Percentiles rank a stretch among this genome's conserved stretches.
Evolutionary conservation across 2,113 vertebrate species (phyloP).

Genomic region (Upupa epops): DNA sequence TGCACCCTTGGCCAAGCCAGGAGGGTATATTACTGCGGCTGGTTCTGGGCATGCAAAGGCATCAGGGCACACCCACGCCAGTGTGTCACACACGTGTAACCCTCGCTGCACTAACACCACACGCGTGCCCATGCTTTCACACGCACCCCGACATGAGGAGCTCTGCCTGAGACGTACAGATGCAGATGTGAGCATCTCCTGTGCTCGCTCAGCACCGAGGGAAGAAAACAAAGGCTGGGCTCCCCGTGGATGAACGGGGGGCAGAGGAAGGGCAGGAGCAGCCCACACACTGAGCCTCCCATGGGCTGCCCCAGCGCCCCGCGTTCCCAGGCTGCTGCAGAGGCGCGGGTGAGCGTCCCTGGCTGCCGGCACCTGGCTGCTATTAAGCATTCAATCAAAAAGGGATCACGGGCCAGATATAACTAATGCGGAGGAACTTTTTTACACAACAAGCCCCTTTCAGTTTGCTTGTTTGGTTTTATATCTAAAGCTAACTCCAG

Average conservation of each 20-base stretch:
- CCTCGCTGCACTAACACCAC: fast-evolving
- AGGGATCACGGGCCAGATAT: conserved; percentile 70
- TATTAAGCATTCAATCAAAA: conserved; percentile 74
- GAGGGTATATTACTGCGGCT: neutral
- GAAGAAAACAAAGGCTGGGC: neutral
- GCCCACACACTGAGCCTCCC: conserved; percentile 56
- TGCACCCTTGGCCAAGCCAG: neutral
- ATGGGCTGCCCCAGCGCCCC: conserved; percentile 25
- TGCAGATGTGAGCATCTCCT: neutral
- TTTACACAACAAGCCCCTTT: conserved; percentile 55
- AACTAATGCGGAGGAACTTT: conserved; percentile 67
- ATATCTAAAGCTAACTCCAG: conserved; percentile 25
- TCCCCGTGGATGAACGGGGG: neutral
- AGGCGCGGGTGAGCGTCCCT: neutral
- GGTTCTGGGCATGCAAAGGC: neutral
- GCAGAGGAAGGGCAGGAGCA: conserved; percentile 56
- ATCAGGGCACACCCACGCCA: neutral
- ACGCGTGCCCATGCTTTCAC: fast-evolving
- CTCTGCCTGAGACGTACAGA: fast-evolving
- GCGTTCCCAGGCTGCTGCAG: conserved; percentile 56
- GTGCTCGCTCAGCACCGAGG: neutral
- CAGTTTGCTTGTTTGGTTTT: conserved; percentile 56
- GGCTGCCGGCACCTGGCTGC: conserved; percentile 70
- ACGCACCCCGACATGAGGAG: fast-evolving
- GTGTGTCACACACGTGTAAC: fast-evolving